These are phyloP conservation scores for Trissonchulus latispiculum DNA, from an alignment of 2,888 invertebrate species.

Conservation along the genomic window DNA sequence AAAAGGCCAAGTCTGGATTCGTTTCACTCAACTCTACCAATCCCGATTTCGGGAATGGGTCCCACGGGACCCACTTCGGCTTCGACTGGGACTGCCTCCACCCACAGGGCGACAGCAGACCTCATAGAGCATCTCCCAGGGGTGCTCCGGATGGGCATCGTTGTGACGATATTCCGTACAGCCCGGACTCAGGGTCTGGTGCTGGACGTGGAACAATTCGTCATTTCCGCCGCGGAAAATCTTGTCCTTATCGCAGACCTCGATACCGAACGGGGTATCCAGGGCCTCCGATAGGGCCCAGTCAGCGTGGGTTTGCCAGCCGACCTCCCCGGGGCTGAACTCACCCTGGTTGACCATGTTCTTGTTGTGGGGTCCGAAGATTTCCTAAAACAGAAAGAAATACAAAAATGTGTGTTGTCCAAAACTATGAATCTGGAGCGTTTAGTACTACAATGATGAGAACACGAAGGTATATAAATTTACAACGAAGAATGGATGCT, in stretches of 20 bases:
- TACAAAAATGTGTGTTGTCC: too few relatives aligned
- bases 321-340: neutral
- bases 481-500: too few relatives aligned
- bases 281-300: neutral
- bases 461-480: too few relatives aligned
- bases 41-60: neutral
- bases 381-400: neutral
- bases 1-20: too few relatives aligned
- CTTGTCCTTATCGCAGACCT: neutral
- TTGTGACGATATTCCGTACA: neutral
- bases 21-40: neutral
- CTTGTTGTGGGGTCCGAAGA: slow-evolving; percentile 2
- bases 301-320: neutral
- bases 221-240: neutral
- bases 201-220: neutral
- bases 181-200: neutral
- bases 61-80: neutral
- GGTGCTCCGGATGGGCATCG: neutral
- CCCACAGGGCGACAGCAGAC: slow-evolving; percentile 4
- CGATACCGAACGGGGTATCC: neutral
- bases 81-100: neutral
- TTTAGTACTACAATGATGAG: too few relatives aligned
- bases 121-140: neutral
- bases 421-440: too few relatives aligned
- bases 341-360: slow-evolving; percentile 5